Percentiles rank a stretch among this genome's conserved stretches.
Conservation (phyloP, 2,113 vertebrate species). For the Catharus bicknelli region DNA sequence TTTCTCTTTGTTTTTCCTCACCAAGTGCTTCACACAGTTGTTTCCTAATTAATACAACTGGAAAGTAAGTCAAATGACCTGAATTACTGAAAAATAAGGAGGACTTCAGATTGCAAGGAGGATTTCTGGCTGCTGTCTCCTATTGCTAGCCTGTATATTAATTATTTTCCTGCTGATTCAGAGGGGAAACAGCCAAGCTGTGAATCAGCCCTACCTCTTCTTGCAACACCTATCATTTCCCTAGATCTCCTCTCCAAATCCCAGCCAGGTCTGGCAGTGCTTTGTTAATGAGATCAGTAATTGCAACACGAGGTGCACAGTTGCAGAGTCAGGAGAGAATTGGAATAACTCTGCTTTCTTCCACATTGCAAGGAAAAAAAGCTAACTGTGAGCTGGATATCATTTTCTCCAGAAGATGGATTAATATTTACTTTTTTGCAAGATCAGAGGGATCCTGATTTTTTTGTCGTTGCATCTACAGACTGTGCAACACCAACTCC, state of each 20-base stretch:
- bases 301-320: background rate
- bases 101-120: background rate
- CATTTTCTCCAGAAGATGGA: background rate
- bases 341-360: background rate
- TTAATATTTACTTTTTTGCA: background rate
- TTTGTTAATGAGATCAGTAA: background rate
- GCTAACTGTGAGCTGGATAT: background rate
- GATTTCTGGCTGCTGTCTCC: background rate
- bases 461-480: accelerated
- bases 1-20: background rate
- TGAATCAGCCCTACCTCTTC: slow-evolving; percentile 3
- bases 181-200: slow-evolving; percentile 19
- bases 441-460: background rate
- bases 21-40: background rate
- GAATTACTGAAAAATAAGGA: background rate
- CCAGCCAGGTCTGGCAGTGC: background rate
- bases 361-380: background rate
- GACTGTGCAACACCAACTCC: accelerated
- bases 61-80: background rate
- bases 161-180: slow-evolving; percentile 51
- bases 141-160: background rate
- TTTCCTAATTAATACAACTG: background rate
- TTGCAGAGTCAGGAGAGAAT: background rate
- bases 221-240: slow-evolving; percentile 23
- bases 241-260: slow-evolving; percentile 3